Conservation (phyloP, 1,140 invertebrate species). For the Pristionchus pacificus region DNA sequence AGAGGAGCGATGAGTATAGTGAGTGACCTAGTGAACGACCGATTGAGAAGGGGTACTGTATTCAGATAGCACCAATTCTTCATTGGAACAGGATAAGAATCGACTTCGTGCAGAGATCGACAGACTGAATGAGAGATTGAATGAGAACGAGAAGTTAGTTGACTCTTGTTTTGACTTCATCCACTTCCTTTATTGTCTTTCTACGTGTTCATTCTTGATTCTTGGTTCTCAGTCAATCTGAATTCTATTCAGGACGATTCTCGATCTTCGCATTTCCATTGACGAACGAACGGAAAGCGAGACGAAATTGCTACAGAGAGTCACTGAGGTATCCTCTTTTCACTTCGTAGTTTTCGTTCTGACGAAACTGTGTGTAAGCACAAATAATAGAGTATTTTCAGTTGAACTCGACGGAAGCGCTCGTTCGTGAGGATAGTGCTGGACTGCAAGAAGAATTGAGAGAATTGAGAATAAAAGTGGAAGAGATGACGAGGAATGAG, state of each 20-base stretch:
- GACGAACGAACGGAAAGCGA: background rate
- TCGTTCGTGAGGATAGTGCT: background rate
- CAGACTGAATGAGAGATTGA: background rate
- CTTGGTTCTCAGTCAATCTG: too few species aligned
- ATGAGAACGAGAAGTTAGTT: constrained; percentile 22
- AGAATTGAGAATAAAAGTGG: background rate
- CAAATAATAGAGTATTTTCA: background rate
- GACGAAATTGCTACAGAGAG: background rate
- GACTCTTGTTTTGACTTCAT: constrained; percentile 15
- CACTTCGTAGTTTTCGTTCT: too few species aligned
- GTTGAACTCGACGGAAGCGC: background rate
- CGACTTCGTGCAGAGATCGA: too few species aligned
- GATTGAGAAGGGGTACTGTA: too few species aligned
- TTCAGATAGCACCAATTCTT: too few species aligned
- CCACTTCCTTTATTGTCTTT: too few species aligned
- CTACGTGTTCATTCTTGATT: too few species aligned
- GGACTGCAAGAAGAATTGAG: background rate
- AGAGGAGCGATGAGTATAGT: background rate
- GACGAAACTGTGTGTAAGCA: background rate
- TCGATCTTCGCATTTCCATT: background rate
- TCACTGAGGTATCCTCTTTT: background rate
- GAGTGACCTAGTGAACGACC: too few species aligned
- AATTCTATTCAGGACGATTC: too few species aligned
- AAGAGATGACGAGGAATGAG: background rate
- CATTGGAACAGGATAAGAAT: too few species aligned